Conservation (phyloP, 2,888 invertebrate species). For the Drosophila quasianomalipes region DNA sequence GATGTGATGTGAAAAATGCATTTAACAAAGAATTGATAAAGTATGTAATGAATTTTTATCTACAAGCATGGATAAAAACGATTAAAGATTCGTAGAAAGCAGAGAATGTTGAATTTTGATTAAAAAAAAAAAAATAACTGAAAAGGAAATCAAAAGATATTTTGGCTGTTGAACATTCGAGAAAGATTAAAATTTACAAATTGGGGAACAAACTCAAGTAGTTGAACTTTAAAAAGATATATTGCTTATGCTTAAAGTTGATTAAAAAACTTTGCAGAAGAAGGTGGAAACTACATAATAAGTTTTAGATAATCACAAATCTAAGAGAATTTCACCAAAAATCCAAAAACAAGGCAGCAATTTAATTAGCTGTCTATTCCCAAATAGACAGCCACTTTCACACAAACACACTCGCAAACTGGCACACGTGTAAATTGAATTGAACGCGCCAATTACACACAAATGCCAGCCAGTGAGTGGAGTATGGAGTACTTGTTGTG, state of each 20-base stretch:
- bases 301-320: background rate
- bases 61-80: slow-evolving; percentile 24
- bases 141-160: background rate
- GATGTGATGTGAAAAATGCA: slow-evolving; percentile 25
- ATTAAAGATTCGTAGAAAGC: slow-evolving; percentile 38
- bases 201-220: background rate
- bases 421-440: slow-evolving; percentile 41
- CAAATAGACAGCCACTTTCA: slow-evolving; percentile 14
- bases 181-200: background rate
- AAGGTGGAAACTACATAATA: slow-evolving; percentile 5
- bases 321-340: background rate
- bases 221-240: background rate
- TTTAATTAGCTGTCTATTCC: slow-evolving; percentile 35
- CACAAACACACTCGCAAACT: background rate
- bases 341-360: slow-evolving; percentile 10
- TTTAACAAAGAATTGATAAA: slow-evolving; percentile 35
- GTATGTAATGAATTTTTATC: slow-evolving; percentile 36
- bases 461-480: slow-evolving; percentile 5
- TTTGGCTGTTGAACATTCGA: background rate
- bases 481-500: slow-evolving; percentile 4
- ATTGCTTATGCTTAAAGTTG: background rate
- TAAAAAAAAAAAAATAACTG: slow-evolving; percentile 8
- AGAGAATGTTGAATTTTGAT: background rate
- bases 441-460: slow-evolving; percentile 33
- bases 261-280: slow-evolving; percentile 5